A percentile compares a stretch with the other conserved stretches of the same genome.
These are phyloP conservation scores for Dexiosoma caninum DNA, from an alignment of 2,888 invertebrate species.

Conservation along the genomic window DNA sequence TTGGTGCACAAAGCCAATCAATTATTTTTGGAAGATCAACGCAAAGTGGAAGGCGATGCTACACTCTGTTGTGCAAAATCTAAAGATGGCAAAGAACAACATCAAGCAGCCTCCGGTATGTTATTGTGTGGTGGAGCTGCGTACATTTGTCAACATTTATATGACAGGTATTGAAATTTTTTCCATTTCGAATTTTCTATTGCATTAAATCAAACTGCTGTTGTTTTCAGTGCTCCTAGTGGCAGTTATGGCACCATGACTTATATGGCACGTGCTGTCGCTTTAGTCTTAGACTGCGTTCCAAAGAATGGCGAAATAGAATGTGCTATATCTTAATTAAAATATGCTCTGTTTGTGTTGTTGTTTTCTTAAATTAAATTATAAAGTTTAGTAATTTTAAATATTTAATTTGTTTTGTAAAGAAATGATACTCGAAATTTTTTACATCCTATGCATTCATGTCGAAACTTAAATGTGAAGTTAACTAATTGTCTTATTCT, in stretches of 20 bases:
- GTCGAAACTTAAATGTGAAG: background rate
- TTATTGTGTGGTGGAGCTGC: slow-evolving; percentile 94
- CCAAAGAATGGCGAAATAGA: slow-evolving; percentile 89
- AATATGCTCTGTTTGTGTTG: background rate
- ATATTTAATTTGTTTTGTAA: background rate
- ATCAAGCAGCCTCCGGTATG: slow-evolving; percentile 81
- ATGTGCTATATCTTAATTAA: slow-evolving; percentile 84
- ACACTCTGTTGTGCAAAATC: slow-evolving; percentile 94
- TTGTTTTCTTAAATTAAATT: too few species aligned
- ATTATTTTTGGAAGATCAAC: slow-evolving; percentile 97
- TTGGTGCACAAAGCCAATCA: slow-evolving; percentile 96
- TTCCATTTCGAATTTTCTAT: too few species aligned
- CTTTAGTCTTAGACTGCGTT: slow-evolving; percentile 85
- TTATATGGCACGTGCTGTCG: slow-evolving; percentile 92
- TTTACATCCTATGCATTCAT: slow-evolving; percentile 16
- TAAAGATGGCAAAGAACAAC: slow-evolving; percentile 80
- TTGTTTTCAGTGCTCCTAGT: slow-evolving; percentile 89
- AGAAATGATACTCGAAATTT: slow-evolving; percentile 30
- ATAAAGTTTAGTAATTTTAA: too few species aligned
- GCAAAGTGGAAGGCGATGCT: slow-evolving; percentile 92
- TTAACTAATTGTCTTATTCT: slow-evolving; percentile 4
- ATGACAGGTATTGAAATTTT: slow-evolving; percentile 81
- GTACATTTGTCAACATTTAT: slow-evolving; percentile 97
- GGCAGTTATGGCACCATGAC: slow-evolving; percentile 99
- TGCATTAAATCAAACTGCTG: background rate